Conservation (phyloP, 2,113 vertebrate genomes). For the Tichodroma muraria region DNA sequence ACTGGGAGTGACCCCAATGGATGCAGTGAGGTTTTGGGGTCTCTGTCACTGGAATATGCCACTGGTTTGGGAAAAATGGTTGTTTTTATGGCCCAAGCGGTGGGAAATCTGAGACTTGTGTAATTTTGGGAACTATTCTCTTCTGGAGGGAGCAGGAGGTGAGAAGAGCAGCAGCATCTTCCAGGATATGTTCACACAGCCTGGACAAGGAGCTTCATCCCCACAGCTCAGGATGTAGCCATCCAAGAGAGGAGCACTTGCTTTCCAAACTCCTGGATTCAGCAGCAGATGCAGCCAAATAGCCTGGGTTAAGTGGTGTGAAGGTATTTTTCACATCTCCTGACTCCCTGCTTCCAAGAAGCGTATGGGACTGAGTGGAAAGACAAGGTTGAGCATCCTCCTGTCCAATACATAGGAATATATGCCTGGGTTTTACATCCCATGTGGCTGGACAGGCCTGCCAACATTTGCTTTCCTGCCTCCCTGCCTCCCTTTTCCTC, state of each 20-base stretch:
- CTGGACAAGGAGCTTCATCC: background rate
- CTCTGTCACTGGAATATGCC: background rate
- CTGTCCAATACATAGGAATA: background rate
- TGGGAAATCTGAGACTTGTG: background rate
- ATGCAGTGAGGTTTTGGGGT: background rate
- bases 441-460: background rate
- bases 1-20: fast-evolving
- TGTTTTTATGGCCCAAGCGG: background rate
- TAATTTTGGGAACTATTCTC: background rate
- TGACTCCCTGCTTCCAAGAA: background rate
- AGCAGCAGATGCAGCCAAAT: background rate
- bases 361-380: background rate
- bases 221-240: fast-evolving
- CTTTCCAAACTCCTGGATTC: background rate
- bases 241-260: background rate
- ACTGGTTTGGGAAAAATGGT: background rate
- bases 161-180: background rate
- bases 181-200: background rate
- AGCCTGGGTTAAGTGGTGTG: background rate
- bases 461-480: background rate
- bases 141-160: background rate
- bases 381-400: background rate
- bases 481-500: background rate
- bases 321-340: background rate
- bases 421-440: background rate